Conservation (phyloP, 2,113 vertebrate genomes). For the Lanius ludovicianus region DNA sequence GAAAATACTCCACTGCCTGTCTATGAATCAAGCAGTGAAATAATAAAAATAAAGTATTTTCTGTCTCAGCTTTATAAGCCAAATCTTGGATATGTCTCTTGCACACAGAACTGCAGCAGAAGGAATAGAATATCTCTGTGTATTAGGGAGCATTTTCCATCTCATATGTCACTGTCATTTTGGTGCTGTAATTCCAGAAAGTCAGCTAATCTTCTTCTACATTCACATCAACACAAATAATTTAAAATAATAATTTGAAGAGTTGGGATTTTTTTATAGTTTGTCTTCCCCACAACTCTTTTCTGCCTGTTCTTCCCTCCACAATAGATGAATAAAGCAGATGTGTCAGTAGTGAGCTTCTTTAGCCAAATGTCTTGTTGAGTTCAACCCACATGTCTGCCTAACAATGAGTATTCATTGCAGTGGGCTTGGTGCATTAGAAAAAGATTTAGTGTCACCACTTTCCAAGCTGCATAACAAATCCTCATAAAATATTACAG, state of each 20-base stretch:
- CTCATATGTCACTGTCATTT: conserved; percentile 32
- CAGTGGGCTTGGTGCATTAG: not conserved
- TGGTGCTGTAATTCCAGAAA: conserved; percentile 24
- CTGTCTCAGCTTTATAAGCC: not conserved
- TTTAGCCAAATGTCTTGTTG: not conserved
- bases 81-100: not conserved
- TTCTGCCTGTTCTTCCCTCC: not conserved
- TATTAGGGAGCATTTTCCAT: conserved; percentile 17
- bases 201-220: conserved; percentile 27
- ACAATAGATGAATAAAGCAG: conserved; percentile 38
- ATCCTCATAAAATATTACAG: not conserved
- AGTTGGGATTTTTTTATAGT: not conserved
- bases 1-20: not conserved
- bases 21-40: not conserved
- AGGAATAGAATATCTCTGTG: not conserved
- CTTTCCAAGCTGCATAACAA: not conserved
- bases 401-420: not conserved
- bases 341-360: not conserved
- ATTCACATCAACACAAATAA: conserved; percentile 42
- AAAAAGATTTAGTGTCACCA: conserved; percentile 35
- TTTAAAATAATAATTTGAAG: conserved; percentile 4
- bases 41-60: not conserved
- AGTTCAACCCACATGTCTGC: not conserved
- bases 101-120: not conserved
- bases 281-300: not conserved